These are phyloP conservation scores for Boulengeromyrus knoepffleri DNA, from an alignment of 2,113 vertebrate genomes.

Conservation along the genomic window DNA sequence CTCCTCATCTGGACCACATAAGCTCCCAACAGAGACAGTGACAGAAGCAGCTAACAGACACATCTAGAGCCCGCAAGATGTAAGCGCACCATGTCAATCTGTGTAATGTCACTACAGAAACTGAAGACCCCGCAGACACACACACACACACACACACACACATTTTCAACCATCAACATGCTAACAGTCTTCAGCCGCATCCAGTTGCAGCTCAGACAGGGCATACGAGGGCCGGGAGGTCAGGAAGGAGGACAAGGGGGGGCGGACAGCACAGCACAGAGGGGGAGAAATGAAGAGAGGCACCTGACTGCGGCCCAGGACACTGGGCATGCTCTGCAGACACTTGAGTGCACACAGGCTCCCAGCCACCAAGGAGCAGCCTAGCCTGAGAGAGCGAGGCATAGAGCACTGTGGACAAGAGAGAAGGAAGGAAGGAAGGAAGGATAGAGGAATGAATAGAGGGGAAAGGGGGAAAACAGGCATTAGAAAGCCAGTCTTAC, in stretches of 20 bases:
- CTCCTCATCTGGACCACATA: neutral
- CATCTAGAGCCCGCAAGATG: neutral
- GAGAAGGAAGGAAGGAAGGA: slow-evolving; percentile 63
- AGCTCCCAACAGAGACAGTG: neutral
- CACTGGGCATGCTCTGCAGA: slow-evolving; percentile 98
- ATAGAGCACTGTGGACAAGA: slow-evolving; percentile 99
- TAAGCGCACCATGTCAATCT: neutral
- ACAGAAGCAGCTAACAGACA: neutral
- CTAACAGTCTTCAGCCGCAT: neutral
- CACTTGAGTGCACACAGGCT: slow-evolving; percentile 99
- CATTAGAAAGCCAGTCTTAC: neutral
- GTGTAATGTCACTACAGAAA: neutral
- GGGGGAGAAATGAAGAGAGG: slow-evolving; percentile 64
- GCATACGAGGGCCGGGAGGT: neutral
- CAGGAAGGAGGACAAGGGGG: neutral
- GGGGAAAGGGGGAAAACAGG: slow-evolving; percentile 8
- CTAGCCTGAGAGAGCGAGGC: slow-evolving; percentile 99
- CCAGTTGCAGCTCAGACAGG: neutral
- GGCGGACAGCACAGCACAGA: neutral
- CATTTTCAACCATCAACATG: neutral
- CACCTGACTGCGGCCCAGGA: slow-evolving; percentile 90
- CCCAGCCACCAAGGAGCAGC: slow-evolving; percentile 99
- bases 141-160: neutral
- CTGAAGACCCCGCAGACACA: neutral
- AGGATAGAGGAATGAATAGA: neutral